Percentiles rank a stretch among this genome's conserved stretches.
phyloP scores from a whole-genome alignment of 2,113 vertebrate genomes.

The Trematomus loennbergii region DNA sequence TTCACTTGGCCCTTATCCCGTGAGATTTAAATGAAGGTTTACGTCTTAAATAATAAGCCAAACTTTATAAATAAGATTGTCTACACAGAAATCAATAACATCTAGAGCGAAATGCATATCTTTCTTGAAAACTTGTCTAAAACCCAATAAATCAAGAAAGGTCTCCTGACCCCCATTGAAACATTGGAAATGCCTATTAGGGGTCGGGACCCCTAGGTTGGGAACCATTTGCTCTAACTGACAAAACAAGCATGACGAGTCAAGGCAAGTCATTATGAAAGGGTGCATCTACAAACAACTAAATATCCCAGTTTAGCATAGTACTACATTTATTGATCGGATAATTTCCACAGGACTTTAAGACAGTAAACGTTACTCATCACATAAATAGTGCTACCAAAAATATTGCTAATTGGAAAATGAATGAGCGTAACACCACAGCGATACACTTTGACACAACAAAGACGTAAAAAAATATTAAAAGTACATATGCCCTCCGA shows the following conservation, averaged over 20 bases:
- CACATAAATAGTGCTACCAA: conserved; percentile 47
- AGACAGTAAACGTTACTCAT: conserved; percentile 35
- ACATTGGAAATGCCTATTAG: too few relatives aligned
- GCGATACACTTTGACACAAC: conserved; percentile 34
- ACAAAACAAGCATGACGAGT: neutral
- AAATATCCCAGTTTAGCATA: neutral
- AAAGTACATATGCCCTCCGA: conserved; percentile 37
- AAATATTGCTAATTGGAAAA: conserved; percentile 56
- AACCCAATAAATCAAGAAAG: too few relatives aligned
- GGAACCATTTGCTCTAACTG: too few relatives aligned
- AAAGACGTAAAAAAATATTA: conserved; percentile 51
- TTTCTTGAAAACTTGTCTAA: too few relatives aligned
- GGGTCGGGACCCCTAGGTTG: too few relatives aligned
- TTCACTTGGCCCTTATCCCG: too few relatives aligned
- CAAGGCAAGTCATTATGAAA: neutral
- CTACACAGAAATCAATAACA: neutral
- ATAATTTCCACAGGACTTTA: conserved; percentile 53
- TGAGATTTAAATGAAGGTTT: neutral
- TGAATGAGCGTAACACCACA: conserved; percentile 48
- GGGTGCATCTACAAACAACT: neutral
- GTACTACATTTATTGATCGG: conserved; percentile 69
- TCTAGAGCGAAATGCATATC: too few relatives aligned
- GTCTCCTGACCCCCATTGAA: too few relatives aligned
- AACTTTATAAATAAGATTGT: neutral
- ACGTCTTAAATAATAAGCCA: neutral